Conservation (phyloP, 2,113 vertebrate genomes). For the Pluvianellus socialis region DNA sequence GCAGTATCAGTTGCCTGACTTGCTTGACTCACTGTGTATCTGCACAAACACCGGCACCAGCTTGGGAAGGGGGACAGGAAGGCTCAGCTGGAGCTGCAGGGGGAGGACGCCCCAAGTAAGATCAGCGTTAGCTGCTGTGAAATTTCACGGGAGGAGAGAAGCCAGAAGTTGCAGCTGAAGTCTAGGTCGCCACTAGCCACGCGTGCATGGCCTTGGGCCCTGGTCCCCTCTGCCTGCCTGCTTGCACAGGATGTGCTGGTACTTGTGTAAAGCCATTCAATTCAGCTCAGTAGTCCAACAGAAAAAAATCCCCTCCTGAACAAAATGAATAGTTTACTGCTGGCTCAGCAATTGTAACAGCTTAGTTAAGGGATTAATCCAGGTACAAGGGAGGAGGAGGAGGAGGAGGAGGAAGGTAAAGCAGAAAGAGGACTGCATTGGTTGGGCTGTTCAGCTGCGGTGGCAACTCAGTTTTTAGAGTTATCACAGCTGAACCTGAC, state of each 20-base stretch:
- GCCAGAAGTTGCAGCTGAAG: not conserved
- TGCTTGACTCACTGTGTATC: not conserved
- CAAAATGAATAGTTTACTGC: too few relatives aligned
- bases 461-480: not conserved
- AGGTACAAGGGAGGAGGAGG: not conserved
- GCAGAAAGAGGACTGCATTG: not conserved
- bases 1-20: not conserved
- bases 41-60: not conserved
- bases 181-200: not conserved
- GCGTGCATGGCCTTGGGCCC: too few relatives aligned
- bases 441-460: not conserved
- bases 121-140: not conserved
- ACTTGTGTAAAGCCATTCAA: too few relatives aligned
- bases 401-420: not conserved
- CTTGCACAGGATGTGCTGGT: too few relatives aligned
- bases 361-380: too few relatives aligned
- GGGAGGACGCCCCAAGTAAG: fast-evolving
- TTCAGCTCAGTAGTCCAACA: too few relatives aligned
- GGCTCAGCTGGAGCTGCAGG: fast-evolving
- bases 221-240: too few relatives aligned
- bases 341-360: too few relatives aligned
- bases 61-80: not conserved
- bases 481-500: not conserved
- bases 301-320: too few relatives aligned
- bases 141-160: not conserved